phyloP scores from a whole-genome alignment of 2,113 vertebrate species.

The Nerophis ophidion region DNA sequence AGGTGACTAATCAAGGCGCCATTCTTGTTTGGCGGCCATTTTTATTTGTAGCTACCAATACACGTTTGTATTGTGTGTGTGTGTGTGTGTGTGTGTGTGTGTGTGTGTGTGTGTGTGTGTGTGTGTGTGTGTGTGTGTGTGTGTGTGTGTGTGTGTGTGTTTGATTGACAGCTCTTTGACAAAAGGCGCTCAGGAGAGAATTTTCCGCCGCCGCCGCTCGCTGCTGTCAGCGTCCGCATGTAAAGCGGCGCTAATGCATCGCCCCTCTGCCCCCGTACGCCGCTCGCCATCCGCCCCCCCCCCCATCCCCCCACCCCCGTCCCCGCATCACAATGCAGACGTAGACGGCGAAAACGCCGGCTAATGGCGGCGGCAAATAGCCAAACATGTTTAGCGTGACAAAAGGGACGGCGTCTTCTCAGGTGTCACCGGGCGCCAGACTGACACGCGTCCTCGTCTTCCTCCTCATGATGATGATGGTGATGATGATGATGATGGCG shows the following conservation, averaged over 20 bases:
- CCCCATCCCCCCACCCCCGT: slow-evolving; percentile 17
- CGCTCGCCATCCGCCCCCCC: background rate
- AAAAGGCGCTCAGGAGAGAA: slow-evolving; percentile 46
- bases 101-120: background rate
- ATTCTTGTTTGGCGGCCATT: too few species aligned
- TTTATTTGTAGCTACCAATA: background rate
- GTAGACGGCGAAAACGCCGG: slow-evolving; percentile 16
- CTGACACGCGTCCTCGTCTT: slow-evolving; percentile 14
- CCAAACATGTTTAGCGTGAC: slow-evolving; percentile 60
- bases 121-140: background rate
- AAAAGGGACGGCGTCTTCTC: slow-evolving; percentile 50
- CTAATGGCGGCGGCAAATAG: slow-evolving; percentile 57
- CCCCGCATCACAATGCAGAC: slow-evolving; percentile 42
- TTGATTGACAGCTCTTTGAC: slow-evolving; percentile 52
- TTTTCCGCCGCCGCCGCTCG: slow-evolving; percentile 32
- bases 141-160: background rate
- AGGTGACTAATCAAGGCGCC: too few species aligned
- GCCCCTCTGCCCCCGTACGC: slow-evolving; percentile 15
- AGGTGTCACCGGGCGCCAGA: slow-evolving; percentile 57
- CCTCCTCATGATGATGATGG: slow-evolving; percentile 30
- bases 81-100: background rate
- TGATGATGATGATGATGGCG: slow-evolving; percentile 32
- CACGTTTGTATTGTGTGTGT: slow-evolving; percentile 15
- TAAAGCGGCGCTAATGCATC: slow-evolving; percentile 49
- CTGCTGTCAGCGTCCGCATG: slow-evolving; percentile 52